Base-by-base conservation (phyloP, 1,140 invertebrate species). In the Solen grandis region DNA sequence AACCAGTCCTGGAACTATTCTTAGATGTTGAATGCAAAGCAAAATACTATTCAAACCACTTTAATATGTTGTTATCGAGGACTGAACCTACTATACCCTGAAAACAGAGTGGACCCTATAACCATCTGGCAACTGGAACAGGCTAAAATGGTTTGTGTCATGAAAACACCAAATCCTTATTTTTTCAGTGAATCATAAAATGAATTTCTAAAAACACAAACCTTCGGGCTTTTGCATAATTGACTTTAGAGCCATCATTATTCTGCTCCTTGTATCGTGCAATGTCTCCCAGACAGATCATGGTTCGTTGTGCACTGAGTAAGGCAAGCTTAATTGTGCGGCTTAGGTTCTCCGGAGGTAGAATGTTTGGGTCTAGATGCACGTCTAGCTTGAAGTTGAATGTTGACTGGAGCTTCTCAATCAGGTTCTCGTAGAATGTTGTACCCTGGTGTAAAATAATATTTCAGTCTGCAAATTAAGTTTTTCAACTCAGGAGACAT, bases 281-380 rank as follows among this genome's bases (percentile, higher is more conserved):
- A 82, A 99, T 94, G 93, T 99, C 98, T 4, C 98, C 98, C 70
- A 99, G 93, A 90, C 95, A 98, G 33, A 99, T 94, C 84, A 96
- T 95, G 76, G 97, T 94, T 82, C 98, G 97, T 92, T 99, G 97
- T 0, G 95, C 95, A 76, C 96, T 96, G 38, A 98, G 94, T 70
- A 97, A 92, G 2, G 96, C 96, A 76, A 97, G 93, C 25, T 96
- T 95, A 10, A 96, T 93, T 78, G 94, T 94, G 3, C 95, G 95
- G 25, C 95, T 91, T 5, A 95, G 94, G 55, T 87, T 90, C 36
- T 91, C 89, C 88, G 95, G 94, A 5, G 94, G 94, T 2, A 94
- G 93, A 36, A 92, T 91, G 75, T 86, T 87, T 5, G 87, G 85
- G 74, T 93, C 92, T 13, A 95, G 90, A 85, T 94, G 95, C 84